phyloP scores from a whole-genome alignment of 1,140 invertebrate species.

The Bombus sylvicola region DNA sequence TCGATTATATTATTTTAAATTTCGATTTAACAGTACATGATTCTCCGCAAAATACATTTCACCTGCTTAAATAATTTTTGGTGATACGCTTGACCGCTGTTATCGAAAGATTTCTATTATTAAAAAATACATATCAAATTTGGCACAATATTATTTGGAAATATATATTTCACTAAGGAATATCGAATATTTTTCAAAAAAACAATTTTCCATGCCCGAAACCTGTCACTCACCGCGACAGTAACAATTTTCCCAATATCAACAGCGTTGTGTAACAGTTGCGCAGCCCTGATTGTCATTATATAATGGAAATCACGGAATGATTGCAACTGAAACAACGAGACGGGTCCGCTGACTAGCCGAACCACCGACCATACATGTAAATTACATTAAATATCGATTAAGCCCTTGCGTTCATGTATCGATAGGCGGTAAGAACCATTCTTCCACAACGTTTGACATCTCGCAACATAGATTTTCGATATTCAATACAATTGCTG shows the following conservation, averaged over 20 bases:
- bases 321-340: slow-evolving; percentile 36
- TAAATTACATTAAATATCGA: slow-evolving; percentile 47
- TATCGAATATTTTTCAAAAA: not conserved
- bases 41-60: not conserved
- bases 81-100: too few relatives aligned
- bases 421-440: slow-evolving; percentile 20
- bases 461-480: not conserved
- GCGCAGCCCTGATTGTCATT: slow-evolving; percentile 24
- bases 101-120: too few relatives aligned
- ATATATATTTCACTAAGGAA: not conserved
- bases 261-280: slow-evolving; percentile 8
- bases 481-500: not conserved
- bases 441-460: not conserved
- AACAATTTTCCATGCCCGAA: not conserved
- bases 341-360: not conserved
- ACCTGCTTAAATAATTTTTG: not conserved
- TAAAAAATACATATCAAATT: not conserved
- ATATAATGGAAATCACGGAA: slow-evolving; percentile 36
- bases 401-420: not conserved
- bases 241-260: slow-evolving; percentile 3
- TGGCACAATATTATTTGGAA: not conserved
- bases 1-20: not conserved
- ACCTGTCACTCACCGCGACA: not conserved
- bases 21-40: not conserved
- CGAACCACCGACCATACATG: slow-evolving; percentile 15